Evolutionary conservation across 2,888 invertebrate genomes (phyloP), one percentile per base, ranked within the genome.

Genomic region (Sphaerophoria rueppellii): DNA sequence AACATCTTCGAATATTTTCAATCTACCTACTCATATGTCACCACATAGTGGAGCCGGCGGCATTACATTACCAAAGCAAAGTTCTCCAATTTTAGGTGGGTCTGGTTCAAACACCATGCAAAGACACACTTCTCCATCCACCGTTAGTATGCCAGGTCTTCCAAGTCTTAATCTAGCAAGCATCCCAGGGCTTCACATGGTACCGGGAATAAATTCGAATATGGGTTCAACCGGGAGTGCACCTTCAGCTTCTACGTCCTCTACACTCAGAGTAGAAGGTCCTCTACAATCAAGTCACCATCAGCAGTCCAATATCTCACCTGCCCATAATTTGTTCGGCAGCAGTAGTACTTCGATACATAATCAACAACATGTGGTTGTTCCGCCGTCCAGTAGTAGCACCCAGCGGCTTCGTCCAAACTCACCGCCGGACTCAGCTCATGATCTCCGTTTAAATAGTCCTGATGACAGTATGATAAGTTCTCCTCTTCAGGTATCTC

Each of bases 401-500:
- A 81, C 73, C 55, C 52, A 72, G 76, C 82, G 57, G 61, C 83
- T 54, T 50, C 85, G 54, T 82, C 11, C 88, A 14, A 50, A 88
- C 82, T 91, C 91, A 87, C 92, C 93, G 24, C 91, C 92, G n/a
- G 92, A 92, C 50, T 92, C 88, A 86, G 92, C 89, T 89, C 92
- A 89, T 52, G 89, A 90, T 82, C 88, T 89, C 60, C 88, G 89
- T 11, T 88, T 93, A 93, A 74, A 93, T 93, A 89, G 94, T 93
- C 89, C 92, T 89, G 86, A 93, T 93, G 91, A 94, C 93, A 94
- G 94, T 24, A 94, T 95, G 32, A 91, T 95, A 69, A 93, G 94
- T 91, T 94, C 94, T 48, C 94, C 95, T 72, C 93, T 90, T 3
- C 88, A 95, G 12, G 93, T 95, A 86, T 89, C 91, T 0, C 93